A percentile compares a stretch with the other conserved stretches of the same genome.
Evolutionary conservation across 1,140 invertebrate species (phyloP).

Genomic region (Tachypleus tridentatus): DNA sequence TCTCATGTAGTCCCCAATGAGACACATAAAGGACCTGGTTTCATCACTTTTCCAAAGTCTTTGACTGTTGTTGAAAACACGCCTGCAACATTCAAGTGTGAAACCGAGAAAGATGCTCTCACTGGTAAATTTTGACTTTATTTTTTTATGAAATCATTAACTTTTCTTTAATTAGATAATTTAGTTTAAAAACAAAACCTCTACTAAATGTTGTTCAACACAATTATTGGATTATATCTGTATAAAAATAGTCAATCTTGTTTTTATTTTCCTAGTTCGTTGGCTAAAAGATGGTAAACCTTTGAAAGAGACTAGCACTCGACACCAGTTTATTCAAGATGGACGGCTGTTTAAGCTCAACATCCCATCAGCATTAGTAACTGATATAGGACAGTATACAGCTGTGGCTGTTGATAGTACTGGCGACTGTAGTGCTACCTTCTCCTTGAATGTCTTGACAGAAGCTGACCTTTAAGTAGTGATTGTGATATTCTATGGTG

Average conservation of each 20-base stretch:
- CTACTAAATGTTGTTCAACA: too few species aligned
- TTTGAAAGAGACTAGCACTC: conserved; percentile 55
- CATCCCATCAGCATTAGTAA: conserved; percentile 56
- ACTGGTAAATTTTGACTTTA: conserved; percentile 41
- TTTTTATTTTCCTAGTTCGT: conserved; percentile 32
- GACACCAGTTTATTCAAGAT: conserved; percentile 63
- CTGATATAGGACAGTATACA: conserved; percentile 80
- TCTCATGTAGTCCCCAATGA: conserved; percentile 59
- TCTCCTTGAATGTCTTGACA: conserved; percentile 63
- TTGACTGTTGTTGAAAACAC: conserved; percentile 69
- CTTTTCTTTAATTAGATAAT: too few species aligned
- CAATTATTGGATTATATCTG: not conserved
- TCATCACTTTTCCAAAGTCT: conserved; percentile 79
- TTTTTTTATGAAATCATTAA: not conserved
- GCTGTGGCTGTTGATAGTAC: conserved; percentile 75
- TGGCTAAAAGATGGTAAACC: conserved; percentile 88
- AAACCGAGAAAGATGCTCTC: conserved; percentile 53
- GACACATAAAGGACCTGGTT: conserved; percentile 63
- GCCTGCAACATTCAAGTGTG: conserved; percentile 61
- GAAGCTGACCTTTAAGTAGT: conserved; percentile 4
- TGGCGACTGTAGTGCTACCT: conserved; percentile 57
- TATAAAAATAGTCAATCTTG: not conserved
- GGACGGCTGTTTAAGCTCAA: conserved; percentile 56
- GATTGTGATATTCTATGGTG: too few species aligned
- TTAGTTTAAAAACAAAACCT: too few species aligned